Percentiles rank a stretch among this genome's conserved stretches.
These are phyloP conservation scores for Xiphydria camelus DNA, from an alignment of 2,888 invertebrate species.

Conservation along the genomic window DNA sequence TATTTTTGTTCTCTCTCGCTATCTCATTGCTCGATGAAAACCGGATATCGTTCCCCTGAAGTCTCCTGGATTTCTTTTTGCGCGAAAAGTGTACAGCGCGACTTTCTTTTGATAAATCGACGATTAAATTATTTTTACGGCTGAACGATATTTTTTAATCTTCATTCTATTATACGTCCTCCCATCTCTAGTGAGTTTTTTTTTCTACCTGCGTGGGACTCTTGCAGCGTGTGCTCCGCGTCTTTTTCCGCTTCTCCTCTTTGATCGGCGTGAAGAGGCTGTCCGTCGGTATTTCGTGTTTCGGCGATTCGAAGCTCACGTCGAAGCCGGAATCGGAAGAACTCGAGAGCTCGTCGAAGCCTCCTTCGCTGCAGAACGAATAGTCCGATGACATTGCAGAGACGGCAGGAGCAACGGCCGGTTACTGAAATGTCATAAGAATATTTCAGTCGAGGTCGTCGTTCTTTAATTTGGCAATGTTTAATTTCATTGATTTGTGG, in stretches of 20 bases:
- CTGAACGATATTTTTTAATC: conserved; percentile 45
- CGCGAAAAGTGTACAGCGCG: no score
- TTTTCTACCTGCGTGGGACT: conserved; percentile 65
- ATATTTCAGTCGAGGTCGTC: no score
- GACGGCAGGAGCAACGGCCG: no score
- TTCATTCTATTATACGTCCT: no score
- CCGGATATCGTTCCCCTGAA: no score
- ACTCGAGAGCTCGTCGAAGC: conserved; percentile 56
- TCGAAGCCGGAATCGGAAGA: conserved; percentile 82
- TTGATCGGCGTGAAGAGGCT: conserved; percentile 54
- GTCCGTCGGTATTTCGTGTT: conserved; percentile 51
- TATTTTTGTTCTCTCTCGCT: conserved; percentile 65
- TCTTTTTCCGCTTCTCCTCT: conserved; percentile 70
- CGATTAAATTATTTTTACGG: no score
- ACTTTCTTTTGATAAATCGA: conserved; percentile 43
- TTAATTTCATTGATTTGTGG: no score
- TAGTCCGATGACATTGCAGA: conserved; percentile 56
- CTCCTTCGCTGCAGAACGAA: conserved; percentile 55
- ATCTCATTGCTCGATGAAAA: conserved; percentile 54
- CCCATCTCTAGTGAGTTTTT: background rate
- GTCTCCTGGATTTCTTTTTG: no score
- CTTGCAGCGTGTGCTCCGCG: conserved; percentile 71
- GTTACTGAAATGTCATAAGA: no score
- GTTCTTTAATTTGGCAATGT: no score
- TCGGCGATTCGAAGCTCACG: conserved; percentile 66